A percentile compares a stretch with the other conserved stretches of the same genome.
phyloP scores from a whole-genome alignment of 2,888 invertebrate genomes.

The Monochamus alternatus region DNA sequence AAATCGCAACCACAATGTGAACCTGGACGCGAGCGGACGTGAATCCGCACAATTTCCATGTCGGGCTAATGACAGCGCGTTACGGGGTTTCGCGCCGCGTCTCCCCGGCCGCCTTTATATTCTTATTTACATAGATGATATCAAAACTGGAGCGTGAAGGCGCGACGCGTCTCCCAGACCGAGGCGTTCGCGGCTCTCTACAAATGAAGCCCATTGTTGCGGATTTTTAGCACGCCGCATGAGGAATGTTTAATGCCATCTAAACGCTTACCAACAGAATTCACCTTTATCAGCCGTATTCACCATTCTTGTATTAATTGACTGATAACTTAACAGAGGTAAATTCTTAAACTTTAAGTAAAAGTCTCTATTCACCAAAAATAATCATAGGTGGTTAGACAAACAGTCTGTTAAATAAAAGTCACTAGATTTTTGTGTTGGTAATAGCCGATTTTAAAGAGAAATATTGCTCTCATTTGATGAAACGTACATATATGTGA shows the following conservation, averaged over 20 bases:
- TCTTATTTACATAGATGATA: conserved; percentile 50
- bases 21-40: conserved; percentile 49
- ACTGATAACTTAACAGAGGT: too few relatives aligned
- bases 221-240: conserved; percentile 27
- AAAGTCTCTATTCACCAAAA: too few relatives aligned
- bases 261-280: too few relatives aligned
- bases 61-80: conserved; percentile 42
- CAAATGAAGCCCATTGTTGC: conserved; percentile 26
- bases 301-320: too few relatives aligned
- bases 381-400: too few relatives aligned
- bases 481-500: too few relatives aligned
- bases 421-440: too few relatives aligned
- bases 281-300: too few relatives aligned
- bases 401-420: too few relatives aligned
- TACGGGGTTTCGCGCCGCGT: conserved; percentile 29
- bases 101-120: conserved; percentile 34
- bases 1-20: conserved; percentile 60
- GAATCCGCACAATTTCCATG: conserved; percentile 55
- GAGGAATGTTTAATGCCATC: conserved; percentile 17
- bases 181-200: conserved; percentile 10
- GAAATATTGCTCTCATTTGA: too few relatives aligned
- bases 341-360: too few relatives aligned
- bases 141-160: conserved; percentile 53
- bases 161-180: conserved; percentile 43
- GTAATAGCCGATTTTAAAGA: too few relatives aligned